These are phyloP conservation scores for Rhea pennata DNA, from an alignment of 2,113 vertebrate genomes.

Conservation along the genomic window DNA sequence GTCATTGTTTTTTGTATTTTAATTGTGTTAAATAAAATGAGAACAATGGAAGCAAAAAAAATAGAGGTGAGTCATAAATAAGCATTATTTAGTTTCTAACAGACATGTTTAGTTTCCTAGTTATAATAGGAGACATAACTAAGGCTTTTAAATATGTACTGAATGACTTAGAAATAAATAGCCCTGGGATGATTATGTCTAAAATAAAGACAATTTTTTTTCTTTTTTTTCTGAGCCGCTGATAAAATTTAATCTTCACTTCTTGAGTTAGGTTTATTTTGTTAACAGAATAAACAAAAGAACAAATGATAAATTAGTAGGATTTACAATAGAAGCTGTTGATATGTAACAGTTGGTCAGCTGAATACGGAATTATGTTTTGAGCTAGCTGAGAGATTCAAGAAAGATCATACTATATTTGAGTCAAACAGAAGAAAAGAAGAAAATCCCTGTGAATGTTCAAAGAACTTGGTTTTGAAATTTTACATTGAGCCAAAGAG, in stretches of 20 bases:
- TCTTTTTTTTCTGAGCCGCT: not conserved
- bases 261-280: not conserved
- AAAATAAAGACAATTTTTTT: not conserved
- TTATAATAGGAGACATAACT: conserved; percentile 22
- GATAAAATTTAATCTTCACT: not conserved
- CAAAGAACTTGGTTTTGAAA: not conserved
- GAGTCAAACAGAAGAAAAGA: not conserved
- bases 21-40: conserved; percentile 41
- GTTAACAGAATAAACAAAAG: conserved; percentile 11
- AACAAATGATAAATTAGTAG: conserved; percentile 7
- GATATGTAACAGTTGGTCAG: not conserved
- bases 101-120: conserved; percentile 8
- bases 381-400: not conserved
- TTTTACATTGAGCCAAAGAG: not conserved
- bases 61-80: conserved; percentile 49
- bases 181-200: not conserved
- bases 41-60: conserved; percentile 44
- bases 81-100: conserved; percentile 25
- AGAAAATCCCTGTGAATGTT: not conserved
- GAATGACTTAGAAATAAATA: conserved; percentile 1
- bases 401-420: not conserved
- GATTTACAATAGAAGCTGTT: not conserved
- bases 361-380: not conserved
- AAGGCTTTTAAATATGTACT: not conserved
- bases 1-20: conserved; percentile 58